Evolutionary conservation across 2,797 vertebrate genomes (phyloP), one percentile per base, ranked within the genome.

Genomic region (Distichodus sexfasciatus): DNA sequence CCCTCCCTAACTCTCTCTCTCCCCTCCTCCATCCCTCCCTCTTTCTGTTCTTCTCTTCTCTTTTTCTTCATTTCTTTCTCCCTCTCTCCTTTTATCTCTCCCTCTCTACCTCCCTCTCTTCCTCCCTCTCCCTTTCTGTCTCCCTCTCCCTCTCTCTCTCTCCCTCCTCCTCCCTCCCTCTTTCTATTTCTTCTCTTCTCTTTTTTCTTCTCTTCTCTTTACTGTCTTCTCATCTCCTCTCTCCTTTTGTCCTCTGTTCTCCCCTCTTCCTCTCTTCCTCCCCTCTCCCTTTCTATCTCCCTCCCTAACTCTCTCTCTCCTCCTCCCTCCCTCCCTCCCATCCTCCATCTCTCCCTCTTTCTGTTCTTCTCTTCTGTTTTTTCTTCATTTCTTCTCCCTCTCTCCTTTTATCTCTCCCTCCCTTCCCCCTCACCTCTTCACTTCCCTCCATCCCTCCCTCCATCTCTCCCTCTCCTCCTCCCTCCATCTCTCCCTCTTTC

Each of bases 281-380:
- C 76, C 81, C 77, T 77, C 80, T 75, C 82, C 77, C 85, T 88
- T 66, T 78, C 14, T 1, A 2, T 1, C 11, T 17, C 6, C 9
- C n/a, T n/a, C n/a, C n/a, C n/a, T n/a, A n/a, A n/a, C 5, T 1
- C 3, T 50, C 23, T 50, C 69, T 68, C 75, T 76, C 77, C 78
- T 23, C 28, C 80, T 85, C 85, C 85, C 85, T 74, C n/a, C n/a
- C n/a, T n/a, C n/a, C 82, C 86, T 89, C 85, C 9, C 4, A 4
- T 9, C 9, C 31, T 17, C n/a, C n/a, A n/a, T 63, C 12, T 14
- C 38, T 70, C 46, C 64, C 31, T 33, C 65, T 40, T 58, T 48
- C 44, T 59, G 78, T 77, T 79, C 76, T 78, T 64, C 70, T 41
- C 78, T 77, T 78, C 75, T 82, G 79, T 79, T 73, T 9, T 33